Percentiles rank a stretch among this genome's conserved stretches.
These are phyloP conservation scores for Austrofundulus limnaeus DNA, from an alignment of 2,113 vertebrate genomes.

Conservation along the genomic window DNA sequence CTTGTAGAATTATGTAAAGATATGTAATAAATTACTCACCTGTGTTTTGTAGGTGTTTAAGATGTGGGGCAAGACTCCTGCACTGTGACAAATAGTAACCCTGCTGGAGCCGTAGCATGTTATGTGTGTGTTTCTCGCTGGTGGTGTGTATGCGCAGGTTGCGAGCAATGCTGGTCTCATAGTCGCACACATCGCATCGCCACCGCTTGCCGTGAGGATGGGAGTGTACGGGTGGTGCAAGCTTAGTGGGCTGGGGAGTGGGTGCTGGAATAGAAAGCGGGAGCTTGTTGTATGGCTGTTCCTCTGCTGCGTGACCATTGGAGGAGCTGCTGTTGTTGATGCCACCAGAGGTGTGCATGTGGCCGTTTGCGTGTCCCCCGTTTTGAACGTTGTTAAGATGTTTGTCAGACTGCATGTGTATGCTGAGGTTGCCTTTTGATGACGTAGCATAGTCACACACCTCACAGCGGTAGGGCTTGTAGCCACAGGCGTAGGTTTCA, in stretches of 20 bases:
- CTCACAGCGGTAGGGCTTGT: slow-evolving; percentile 99
- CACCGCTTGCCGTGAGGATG: slow-evolving; percentile 83
- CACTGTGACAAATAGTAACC: slow-evolving; percentile 96
- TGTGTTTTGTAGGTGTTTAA: slow-evolving; percentile 87
- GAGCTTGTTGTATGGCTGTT: slow-evolving; percentile 63
- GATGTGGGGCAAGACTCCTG: slow-evolving; percentile 84
- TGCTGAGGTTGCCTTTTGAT: slow-evolving; percentile 99
- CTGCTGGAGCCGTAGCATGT: slow-evolving; percentile 96
- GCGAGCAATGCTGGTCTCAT: slow-evolving; percentile 96
- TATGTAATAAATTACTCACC: slow-evolving; percentile 51
- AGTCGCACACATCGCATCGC: slow-evolving; percentile 98
- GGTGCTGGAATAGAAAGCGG: slow-evolving; percentile 55
- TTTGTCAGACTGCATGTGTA: slow-evolving; percentile 99
- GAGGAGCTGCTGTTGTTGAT: slow-evolving; percentile 62
- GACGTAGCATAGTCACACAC: slow-evolving; percentile 99
- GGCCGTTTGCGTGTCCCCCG: slow-evolving; percentile 81
- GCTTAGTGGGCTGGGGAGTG: slow-evolving; percentile 47
- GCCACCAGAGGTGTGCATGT: slow-evolving; percentile 55
- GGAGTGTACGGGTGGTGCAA: slow-evolving; percentile 64
- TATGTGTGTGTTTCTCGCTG: slow-evolving; percentile 99
- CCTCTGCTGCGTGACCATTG: slow-evolving; percentile 54
- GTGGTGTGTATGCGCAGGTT: slow-evolving; percentile 99
- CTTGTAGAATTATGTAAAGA: not conserved
- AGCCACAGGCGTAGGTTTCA: slow-evolving; percentile 98
- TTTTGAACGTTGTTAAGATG: slow-evolving; percentile 99